Evolutionary conservation across 2,797 vertebrate genomes (phyloP), one percentile per base, ranked within the genome.

Genomic region (Muraenolepis orangiensis): DNA sequence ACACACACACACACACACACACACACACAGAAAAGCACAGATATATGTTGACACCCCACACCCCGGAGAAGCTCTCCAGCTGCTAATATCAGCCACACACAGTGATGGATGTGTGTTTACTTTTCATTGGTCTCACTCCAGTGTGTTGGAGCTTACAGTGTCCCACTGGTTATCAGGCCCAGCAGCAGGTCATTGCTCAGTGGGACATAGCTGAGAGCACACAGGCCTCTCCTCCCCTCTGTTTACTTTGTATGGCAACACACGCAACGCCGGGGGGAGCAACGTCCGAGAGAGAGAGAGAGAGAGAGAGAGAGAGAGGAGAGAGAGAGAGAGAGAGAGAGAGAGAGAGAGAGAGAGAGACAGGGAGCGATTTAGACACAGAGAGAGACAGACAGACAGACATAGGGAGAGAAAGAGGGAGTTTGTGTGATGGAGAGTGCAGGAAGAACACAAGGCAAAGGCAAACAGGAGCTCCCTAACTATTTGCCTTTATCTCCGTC

Each of bases 21-120:
- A 66, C 71, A 75, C 68, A 81, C 66, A 81, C 34, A 71, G 68
- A 77, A 69, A 66, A 46, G 66, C 20, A 71, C 31, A 76, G 80
- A 82, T 10, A 71, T 68, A 78, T 78, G 72, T 7, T 66, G 72
- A 26, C 57, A n/a, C 75, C 0, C 69, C 46, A 70, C n/a, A 74
- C 13, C 72, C 18, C 0, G 12, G 77, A 77, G 74, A 74, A 57
- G 57, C 69, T 75, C 70, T 70, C 46, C 80, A 74, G 73, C 83
- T 84, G 78, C 76, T 75, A 23, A 70, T 71, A 75, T 71, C 69
- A 75, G 69, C 69, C 13, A 1, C 76, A 68, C 12, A 46, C 66
- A 71, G 71, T 74, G 46, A 81, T 51, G 36, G 71, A 77, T 77
- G 23, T 66, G 46, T 73, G 34, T 75, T 73, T 76, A 70, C 42